These are phyloP conservation scores for Echinarachnius parma DNA, from an alignment of 53 echinoderm and acorn worm species.

Conservation along the genomic window DNA sequence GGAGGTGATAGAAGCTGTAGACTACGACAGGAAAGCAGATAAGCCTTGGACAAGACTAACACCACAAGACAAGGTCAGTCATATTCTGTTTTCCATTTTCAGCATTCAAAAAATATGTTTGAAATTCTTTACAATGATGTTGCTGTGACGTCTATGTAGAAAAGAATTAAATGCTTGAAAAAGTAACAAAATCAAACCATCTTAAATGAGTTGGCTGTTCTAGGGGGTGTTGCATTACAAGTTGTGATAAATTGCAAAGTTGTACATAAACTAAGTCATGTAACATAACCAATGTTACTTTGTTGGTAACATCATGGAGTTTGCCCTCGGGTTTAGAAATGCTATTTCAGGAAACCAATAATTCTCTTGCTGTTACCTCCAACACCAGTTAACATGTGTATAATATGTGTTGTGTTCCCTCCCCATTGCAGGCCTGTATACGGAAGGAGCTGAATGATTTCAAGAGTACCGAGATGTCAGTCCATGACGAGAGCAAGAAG, in stretches of 20 bases:
- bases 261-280: no score
- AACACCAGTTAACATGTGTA: no score
- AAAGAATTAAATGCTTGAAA: no score
- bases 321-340: no score
- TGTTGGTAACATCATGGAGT: no score
- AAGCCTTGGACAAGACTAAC: conserved; percentile 99
- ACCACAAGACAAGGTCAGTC: conserved; percentile 91
- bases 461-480: conserved; percentile 90
- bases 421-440: conserved; percentile 62
- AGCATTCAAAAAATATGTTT: background rate
- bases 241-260: background rate
- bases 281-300: no score
- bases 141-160: background rate
- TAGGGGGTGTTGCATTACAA: background rate
- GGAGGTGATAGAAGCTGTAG: conserved; percentile 90
- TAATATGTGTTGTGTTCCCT: background rate
- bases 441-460: conserved; percentile 94
- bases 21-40: conserved; percentile 89
- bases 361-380: no score
- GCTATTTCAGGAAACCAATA: no score
- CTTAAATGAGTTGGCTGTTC: no score
- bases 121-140: background rate
- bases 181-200: no score
- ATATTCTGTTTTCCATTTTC: no score
- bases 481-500: conserved; percentile 87